Percentiles rank a stretch among this genome's conserved stretches.
Conservation (phyloP, 2,888 invertebrate species). For the Platycheirus albimanus region DNA sequence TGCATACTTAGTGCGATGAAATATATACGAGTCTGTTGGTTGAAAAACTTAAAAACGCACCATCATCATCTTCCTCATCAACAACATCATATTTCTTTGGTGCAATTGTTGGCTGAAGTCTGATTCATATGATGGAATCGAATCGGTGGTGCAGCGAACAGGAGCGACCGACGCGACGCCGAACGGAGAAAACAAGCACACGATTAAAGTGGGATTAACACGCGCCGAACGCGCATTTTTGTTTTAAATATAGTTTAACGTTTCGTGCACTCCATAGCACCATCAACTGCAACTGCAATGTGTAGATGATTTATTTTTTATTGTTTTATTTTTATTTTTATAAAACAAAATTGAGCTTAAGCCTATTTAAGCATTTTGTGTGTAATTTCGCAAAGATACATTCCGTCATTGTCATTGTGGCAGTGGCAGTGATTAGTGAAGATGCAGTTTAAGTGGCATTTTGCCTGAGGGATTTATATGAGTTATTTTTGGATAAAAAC, state of each 20-base stretch:
- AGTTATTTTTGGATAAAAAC: constrained; percentile 40
- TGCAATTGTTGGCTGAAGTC: constrained; percentile 53
- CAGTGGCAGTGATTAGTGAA: constrained; percentile 56
- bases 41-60: constrained; percentile 53
- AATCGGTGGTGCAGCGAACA: too few species aligned
- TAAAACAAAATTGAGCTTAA: constrained; percentile 33
- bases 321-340: constrained; percentile 2
- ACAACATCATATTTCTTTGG: constrained; percentile 53
- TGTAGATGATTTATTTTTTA: not conserved
- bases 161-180: too few species aligned
- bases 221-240: constrained; percentile 57
- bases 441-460: constrained; percentile 36
- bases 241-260: constrained; percentile 67
- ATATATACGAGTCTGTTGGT: constrained; percentile 45
- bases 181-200: constrained; percentile 22
- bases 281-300: too few species aligned
- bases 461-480: constrained; percentile 37
- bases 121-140: constrained; percentile 42
- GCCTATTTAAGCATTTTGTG: constrained; percentile 53
- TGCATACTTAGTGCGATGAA: constrained; percentile 66
- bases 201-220: constrained; percentile 72
- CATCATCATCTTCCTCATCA: constrained; percentile 54
- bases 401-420: constrained; percentile 53
- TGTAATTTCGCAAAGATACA: constrained; percentile 45
- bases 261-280: constrained; percentile 35